These are phyloP conservation scores for Diplolepis rosae DNA, from an alignment of 2,888 invertebrate genomes.

Conservation along the genomic window DNA sequence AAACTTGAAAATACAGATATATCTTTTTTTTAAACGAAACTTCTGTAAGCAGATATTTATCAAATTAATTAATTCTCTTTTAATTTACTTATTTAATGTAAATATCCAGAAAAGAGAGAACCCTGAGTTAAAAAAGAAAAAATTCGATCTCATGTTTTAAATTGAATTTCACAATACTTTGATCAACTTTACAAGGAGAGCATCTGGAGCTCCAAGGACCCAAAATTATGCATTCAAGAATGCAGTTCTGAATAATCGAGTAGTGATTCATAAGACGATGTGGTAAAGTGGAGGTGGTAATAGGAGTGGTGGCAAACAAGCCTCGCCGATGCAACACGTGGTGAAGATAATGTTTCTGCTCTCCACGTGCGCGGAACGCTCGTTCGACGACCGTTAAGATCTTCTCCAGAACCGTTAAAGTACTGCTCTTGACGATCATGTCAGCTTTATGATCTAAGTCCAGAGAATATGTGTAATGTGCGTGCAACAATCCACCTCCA, in stretches of 20 bases:
- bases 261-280: slow-evolving; percentile 6
- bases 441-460: neutral
- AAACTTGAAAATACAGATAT: too few relatives aligned
- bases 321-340: slow-evolving; percentile 13
- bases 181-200: slow-evolving; percentile 7
- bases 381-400: slow-evolving; percentile 40
- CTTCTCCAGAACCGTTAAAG: slow-evolving; percentile 42
- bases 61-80: too few relatives aligned
- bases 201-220: neutral
- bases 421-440: slow-evolving; percentile 36
- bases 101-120: too few relatives aligned
- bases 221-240: slow-evolving; percentile 26
- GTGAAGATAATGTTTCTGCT: slow-evolving; percentile 5
- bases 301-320: neutral
- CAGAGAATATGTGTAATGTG: neutral
- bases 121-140: neutral
- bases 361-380: slow-evolving; percentile 28
- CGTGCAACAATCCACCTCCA: neutral
- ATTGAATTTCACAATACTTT: neutral
- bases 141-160: slow-evolving; percentile 1
- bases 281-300: neutral
- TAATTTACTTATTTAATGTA: too few relatives aligned
- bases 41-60: too few relatives aligned
- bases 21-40: too few relatives aligned
- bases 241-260: slow-evolving; percentile 5